Evolutionary conservation across 2,113 vertebrate genomes (phyloP), one percentile per base, ranked within the genome.

Genomic region (Corapipo altera): DNA sequence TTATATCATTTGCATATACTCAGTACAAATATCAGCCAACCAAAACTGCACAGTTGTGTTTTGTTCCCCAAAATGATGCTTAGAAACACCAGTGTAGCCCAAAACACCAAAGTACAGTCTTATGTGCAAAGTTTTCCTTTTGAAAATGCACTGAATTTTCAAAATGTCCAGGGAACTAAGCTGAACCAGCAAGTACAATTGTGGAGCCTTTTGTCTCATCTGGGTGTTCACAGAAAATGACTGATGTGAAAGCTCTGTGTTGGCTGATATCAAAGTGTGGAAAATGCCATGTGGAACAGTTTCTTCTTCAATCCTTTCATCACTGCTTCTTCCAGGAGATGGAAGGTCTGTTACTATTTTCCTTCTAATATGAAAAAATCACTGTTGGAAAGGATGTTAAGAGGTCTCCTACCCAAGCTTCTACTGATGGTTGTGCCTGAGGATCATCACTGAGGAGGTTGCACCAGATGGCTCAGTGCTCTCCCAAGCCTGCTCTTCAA

Each of bases 71-170:
- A 23, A 54, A 19, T 12, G 11, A 61, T 70, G 6, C 14, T 76
- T 80, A 33, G 17, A 46, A 48, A 87, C 32, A 21, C 2, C 39
- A 54, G 1, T 8, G 15, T 37, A 61, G 28, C 12, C 37, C 1
- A 8, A 52, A 86, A 20, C 17, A 62, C 26, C 26, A 37, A 84
- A 73, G 8, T 19, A 20, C 8, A 22, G 39, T 98, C 97, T 97
- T 98, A 98, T 97, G 98, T 98, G 98, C 83, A 97, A 98, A 98
- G 97, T 94, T 98, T 93, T 87, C 30, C n/a, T 96, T 97, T 95
- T 90, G 87, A 98, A 98, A 97, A 98, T 94, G 93, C 81, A 93
- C 73, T 96, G 93, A 97, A 97, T 90, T 96, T 95, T 96, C 91
- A 54, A 21, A 30, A 16, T 18, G 66, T 54, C 65, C 69, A 81